Base-by-base conservation (phyloP, 2,113 vertebrate genomes). In the Oryzias curvinotus region DNA sequence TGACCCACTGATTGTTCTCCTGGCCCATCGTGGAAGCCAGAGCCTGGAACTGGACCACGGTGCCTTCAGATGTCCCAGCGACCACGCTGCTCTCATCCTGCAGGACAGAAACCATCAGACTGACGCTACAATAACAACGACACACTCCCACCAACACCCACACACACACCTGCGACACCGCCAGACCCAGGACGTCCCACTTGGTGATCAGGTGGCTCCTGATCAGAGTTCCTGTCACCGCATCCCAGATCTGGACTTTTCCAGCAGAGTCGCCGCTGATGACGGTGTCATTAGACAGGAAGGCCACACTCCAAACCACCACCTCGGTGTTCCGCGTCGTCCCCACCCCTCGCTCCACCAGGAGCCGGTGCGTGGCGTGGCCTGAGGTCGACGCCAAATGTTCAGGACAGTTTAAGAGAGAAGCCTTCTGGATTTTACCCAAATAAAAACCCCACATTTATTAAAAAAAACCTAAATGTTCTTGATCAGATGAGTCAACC, bases 241-340 rank as follows among this genome's bases (percentile, higher is more conserved):
- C 92, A 28, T 98, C 94, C 97, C 97, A 99, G 67, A 98, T 85
- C 87, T 96, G 96, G 58, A 98, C 92, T 77, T 95, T 95, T 19
- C 97, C 97, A 0, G 92, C 91, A 0, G 97, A 98, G 63, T 98
- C 97, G 0, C 91, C 91, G 4, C 95, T 98, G 68, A 96, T 18
- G 3, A 98, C 64, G 0, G 94, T 94, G 84, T 91, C 83, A 0
- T 93, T 82, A 0, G 94, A 93, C n/a, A 98, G 88, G 73, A 94
- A 95, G 36, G 73, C 84, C n/a, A 98, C 55, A 43, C 92, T 88
- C 97, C 97, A 98, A 3, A 98, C 92, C 3, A 97, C 86, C 4
- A 95, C 95, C 66, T 94, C 92, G 0, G 50, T 81, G 50, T 65
- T 89, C 26, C 65, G 87, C 1, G 83, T 57, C 0, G 86, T 78